These are phyloP conservation scores for Paramacrobiotus metropolitanus DNA, from an alignment of 1,140 invertebrate species.

Conservation along the genomic window DNA sequence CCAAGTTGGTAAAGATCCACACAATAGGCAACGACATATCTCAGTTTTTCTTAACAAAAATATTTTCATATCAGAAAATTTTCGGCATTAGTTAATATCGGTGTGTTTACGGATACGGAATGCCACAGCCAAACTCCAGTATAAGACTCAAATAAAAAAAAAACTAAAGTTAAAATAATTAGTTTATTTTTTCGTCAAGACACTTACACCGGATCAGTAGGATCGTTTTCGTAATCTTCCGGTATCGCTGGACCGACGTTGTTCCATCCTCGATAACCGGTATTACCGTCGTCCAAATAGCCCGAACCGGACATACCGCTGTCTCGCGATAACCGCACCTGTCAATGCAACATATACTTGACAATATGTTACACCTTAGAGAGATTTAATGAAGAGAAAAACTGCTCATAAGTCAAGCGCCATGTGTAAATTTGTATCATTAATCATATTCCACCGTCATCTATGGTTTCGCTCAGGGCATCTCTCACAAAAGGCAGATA, in stretches of 20 bases:
- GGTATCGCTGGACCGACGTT: neutral
- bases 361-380: neutral
- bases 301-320: neutral
- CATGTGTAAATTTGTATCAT: neutral
- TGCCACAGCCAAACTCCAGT: too few relatives aligned
- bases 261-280: neutral
- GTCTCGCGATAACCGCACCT: constrained; percentile 1
- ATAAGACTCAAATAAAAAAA: too few relatives aligned
- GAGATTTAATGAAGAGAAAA: neutral
- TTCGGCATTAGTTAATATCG: too few relatives aligned
- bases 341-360: neutral
- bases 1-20: too few relatives aligned
- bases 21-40: too few relatives aligned
- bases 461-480: neutral
- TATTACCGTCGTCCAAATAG: neutral
- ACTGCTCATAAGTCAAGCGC: neutral
- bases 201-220: neutral
- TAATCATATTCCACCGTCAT: neutral
- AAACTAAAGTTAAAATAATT: too few relatives aligned
- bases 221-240: neutral
- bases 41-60: too few relatives aligned
- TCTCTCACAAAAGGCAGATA: neutral
- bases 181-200: too few relatives aligned
- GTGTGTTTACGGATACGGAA: too few relatives aligned
- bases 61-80: too few relatives aligned